Evolutionary conservation across 1,140 invertebrate genomes (phyloP).

Genomic region (Paracyclopina nana): DNA sequence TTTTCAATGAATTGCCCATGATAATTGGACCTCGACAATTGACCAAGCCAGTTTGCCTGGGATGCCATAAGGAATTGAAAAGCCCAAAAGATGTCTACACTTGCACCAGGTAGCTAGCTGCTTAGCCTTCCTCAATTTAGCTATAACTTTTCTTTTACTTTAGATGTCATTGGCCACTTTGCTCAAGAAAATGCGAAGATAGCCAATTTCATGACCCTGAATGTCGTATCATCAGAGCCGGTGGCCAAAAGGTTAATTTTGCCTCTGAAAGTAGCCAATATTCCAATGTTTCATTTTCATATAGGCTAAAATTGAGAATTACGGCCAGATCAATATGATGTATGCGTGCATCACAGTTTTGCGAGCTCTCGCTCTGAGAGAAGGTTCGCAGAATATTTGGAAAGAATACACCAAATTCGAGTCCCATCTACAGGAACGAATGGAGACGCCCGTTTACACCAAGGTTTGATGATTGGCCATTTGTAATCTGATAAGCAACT

Average conservation of each 20-base stretch:
- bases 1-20: constrained; percentile 48
- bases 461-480: background rate
- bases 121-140: too few species aligned
- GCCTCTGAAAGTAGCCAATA: background rate
- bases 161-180: constrained; percentile 13
- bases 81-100: background rate
- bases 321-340: constrained; percentile 14
- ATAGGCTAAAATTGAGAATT: constrained; percentile 7
- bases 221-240: background rate
- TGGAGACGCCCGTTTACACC: constrained; percentile 11
- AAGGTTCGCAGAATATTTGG: constrained; percentile 8
- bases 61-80: constrained; percentile 13
- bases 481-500: too few species aligned
- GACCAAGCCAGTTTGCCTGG: constrained; percentile 28
- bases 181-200: constrained; percentile 10
- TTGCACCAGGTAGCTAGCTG: too few species aligned
- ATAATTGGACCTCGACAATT: constrained; percentile 50
- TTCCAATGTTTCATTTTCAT: background rate
- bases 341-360: constrained; percentile 17
- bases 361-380: constrained; percentile 1
- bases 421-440: constrained; percentile 14
- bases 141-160: too few species aligned
- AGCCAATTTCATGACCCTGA: constrained; percentile 8
- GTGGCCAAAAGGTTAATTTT: background rate
- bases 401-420: constrained; percentile 11